These are phyloP conservation scores for Conopomorpha cramerella DNA, from an alignment of 1,140 invertebrate genomes.

Conservation along the genomic window DNA sequence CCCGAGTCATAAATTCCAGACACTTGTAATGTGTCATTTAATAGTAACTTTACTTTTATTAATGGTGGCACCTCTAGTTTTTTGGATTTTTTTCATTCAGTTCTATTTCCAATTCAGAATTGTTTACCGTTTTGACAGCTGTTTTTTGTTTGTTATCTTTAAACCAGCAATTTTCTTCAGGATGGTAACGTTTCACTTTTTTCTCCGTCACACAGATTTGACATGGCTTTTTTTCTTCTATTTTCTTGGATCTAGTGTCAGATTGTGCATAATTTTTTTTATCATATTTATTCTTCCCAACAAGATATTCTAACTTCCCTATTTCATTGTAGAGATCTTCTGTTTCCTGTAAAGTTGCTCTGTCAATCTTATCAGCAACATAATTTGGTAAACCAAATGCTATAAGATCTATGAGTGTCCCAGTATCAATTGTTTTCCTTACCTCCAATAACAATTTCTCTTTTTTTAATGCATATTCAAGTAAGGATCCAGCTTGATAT, in stretches of 20 bases:
- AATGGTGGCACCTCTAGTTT: conserved; percentile 13
- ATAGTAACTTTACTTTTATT: too few relatives aligned
- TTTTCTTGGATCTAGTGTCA: conserved; percentile 7
- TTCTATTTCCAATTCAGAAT: conserved; percentile 14
- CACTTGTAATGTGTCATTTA: conserved; percentile 12
- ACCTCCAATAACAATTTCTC: conserved; percentile 21
- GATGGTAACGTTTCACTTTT: conserved; percentile 15
- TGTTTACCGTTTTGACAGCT: conserved; percentile 12
- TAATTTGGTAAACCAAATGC: conserved; percentile 13
- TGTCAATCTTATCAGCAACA: conserved; percentile 14
- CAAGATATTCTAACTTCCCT: conserved; percentile 15
- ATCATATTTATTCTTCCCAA: conserved; percentile 10
- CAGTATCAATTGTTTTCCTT: conserved; percentile 11
- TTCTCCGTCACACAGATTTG: conserved; percentile 12
- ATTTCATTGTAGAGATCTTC: conserved; percentile 17
- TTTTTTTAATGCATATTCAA: too few relatives aligned
- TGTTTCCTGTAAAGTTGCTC: conserved; percentile 12
- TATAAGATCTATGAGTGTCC: conserved; percentile 16
- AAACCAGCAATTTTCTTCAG: conserved; percentile 14
- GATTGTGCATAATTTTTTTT: conserved; percentile 8
- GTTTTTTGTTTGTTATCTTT: conserved; percentile 10
- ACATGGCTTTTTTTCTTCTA: conserved; percentile 11
- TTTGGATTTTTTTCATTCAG: conserved; percentile 13
- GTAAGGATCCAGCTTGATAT: conserved; percentile 17
- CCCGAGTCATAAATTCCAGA: conserved; percentile 15